A percentile compares a stretch with the other conserved stretches of the same genome.
phyloP scores from a whole-genome alignment of 2,888 invertebrate species.

The Drosophila paranaensis region DNA sequence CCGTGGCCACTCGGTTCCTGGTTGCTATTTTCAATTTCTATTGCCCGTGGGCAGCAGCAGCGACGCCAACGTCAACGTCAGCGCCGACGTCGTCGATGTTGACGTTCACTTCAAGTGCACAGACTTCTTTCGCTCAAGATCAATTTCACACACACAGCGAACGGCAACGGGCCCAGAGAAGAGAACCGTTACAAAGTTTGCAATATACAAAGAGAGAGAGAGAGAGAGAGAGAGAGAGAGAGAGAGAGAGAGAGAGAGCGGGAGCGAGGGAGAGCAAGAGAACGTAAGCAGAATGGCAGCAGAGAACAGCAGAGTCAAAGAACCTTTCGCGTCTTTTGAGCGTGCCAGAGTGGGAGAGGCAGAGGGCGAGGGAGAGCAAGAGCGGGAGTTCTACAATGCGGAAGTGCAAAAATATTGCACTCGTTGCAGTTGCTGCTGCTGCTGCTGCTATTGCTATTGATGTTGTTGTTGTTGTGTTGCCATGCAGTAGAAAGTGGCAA shows the following conservation, averaged over 20 bases:
- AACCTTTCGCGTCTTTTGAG: conserved; percentile 58
- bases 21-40: conserved; percentile 83
- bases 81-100: conserved; percentile 24
- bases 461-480: conserved; percentile 34
- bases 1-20: conserved; percentile 67
- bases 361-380: conserved; percentile 16
- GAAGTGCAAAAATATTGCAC: conserved; percentile 64
- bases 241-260: conserved; percentile 23
- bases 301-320: conserved; percentile 51
- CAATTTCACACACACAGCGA: conserved; percentile 80
- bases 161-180: conserved; percentile 43
- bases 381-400: conserved; percentile 61
- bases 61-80: conserved; percentile 13
- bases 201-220: conserved; percentile 30
- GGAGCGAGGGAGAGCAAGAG: conserved; percentile 8
- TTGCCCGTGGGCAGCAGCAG: conserved; percentile 62
- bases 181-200: conserved; percentile 73
- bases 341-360: conserved; percentile 15
- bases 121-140: conserved; percentile 80
- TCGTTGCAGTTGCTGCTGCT: conserved; percentile 38
- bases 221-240: conserved; percentile 5
- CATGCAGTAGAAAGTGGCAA: conserved; percentile 60
- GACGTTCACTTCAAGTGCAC: conserved; percentile 74
- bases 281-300: conserved; percentile 25
- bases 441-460: neutral